Evolutionary conservation across 1,140 invertebrate species (phyloP).

Genomic region (Brachionus asplanchnoidis): DNA sequence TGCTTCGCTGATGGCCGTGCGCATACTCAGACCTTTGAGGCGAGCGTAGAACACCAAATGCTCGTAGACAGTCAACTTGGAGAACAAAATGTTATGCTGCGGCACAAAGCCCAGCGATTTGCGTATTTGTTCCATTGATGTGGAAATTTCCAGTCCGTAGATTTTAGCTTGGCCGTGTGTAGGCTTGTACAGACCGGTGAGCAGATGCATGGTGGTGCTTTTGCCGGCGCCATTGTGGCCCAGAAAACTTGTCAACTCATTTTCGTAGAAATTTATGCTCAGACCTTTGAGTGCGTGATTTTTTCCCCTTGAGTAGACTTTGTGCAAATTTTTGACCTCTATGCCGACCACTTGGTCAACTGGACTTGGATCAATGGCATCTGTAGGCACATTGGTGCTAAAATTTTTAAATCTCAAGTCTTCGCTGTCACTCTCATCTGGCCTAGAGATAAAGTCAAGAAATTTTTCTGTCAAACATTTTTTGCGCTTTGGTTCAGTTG

Average conservation of each 20-base stretch:
- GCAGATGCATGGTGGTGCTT: constrained; percentile 62
- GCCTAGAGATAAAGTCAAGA: neutral
- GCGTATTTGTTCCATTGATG: constrained; percentile 61
- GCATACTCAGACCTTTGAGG: constrained; percentile 48
- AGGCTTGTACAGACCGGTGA: constrained; percentile 68
- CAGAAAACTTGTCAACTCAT: constrained; percentile 65
- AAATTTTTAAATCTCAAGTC: neutral
- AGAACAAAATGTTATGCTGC: constrained; percentile 66
- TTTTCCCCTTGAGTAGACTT: constrained; percentile 57
- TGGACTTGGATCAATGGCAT: neutral
- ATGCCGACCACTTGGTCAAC: constrained; percentile 59
- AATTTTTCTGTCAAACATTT: neutral
- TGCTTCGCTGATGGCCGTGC: neutral
- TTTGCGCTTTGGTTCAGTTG: neutral
- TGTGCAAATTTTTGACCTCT: constrained; percentile 63
- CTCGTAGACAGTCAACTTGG: constrained; percentile 58
- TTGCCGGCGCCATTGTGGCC: constrained; percentile 64
- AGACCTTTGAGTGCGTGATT: constrained; percentile 65
- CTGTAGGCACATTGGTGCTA: neutral
- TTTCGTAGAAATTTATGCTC: constrained; percentile 62
- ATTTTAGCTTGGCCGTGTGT: constrained; percentile 62
- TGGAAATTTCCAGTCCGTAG: constrained; percentile 61
- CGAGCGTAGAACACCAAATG: constrained; percentile 55
- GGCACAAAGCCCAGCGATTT: constrained; percentile 64
- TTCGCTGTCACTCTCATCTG: neutral